phyloP scores from a whole-genome alignment of 2,113 vertebrate species.

The Petrocephalus microphthalmus region DNA sequence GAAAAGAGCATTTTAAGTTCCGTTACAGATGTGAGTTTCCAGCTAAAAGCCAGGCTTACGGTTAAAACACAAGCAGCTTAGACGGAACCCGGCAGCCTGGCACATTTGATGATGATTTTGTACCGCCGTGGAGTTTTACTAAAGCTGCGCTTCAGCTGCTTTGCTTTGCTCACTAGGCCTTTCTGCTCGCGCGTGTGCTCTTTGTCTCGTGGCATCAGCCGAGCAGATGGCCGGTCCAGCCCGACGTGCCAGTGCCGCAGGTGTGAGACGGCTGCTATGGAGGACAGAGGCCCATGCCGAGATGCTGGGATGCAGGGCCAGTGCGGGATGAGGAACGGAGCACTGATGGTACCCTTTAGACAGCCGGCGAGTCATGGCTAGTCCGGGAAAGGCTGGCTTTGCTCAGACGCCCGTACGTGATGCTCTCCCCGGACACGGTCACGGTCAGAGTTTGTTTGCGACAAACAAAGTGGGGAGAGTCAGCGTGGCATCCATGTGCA shows the following conservation, averaged over 20 bases:
- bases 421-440: background rate
- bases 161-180: background rate
- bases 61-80: slow-evolving; percentile 9
- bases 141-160: background rate
- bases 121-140: background rate
- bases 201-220: background rate
- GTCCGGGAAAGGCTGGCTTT: background rate
- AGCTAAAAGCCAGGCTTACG: slow-evolving; percentile 26
- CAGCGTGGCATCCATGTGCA: background rate
- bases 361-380: background rate
- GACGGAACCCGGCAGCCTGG: background rate
- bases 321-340: background rate
- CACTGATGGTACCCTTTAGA: background rate
- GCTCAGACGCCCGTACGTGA: background rate
- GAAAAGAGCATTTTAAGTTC: slow-evolving; percentile 27
- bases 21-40: slow-evolving; percentile 31
- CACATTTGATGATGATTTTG: background rate
- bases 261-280: background rate
- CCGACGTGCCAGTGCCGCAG: background rate
- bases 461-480: background rate
- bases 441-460: background rate
- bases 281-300: background rate
- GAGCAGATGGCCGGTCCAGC: background rate
- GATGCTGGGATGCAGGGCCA: background rate
- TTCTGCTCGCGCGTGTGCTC: background rate